These are phyloP conservation scores for Erithacus rubecula DNA, from an alignment of 2,797 vertebrate species.

Conservation along the genomic window DNA sequence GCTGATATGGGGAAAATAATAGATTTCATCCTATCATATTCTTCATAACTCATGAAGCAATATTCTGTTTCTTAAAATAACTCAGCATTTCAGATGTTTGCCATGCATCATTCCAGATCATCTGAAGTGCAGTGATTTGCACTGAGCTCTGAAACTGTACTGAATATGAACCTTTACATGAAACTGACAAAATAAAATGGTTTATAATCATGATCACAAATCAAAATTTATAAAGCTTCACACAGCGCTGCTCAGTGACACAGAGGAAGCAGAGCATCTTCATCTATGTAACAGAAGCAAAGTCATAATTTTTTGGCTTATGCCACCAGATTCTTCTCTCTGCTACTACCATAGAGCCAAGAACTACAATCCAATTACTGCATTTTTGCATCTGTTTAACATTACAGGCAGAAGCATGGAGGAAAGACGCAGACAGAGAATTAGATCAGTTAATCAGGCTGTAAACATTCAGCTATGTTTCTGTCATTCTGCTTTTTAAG, in stretches of 20 bases:
- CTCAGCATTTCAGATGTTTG: not conserved
- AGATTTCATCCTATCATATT: not conserved
- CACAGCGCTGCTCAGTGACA: not conserved
- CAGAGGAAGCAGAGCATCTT: not conserved
- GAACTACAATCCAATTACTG: not conserved
- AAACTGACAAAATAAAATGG: not conserved
- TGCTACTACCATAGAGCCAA: not conserved
- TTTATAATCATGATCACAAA: not conserved
- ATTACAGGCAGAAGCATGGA: not conserved
- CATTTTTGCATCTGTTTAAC: not conserved
- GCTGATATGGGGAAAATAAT: not conserved
- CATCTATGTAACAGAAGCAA: not conserved
- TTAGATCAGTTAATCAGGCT: not conserved
- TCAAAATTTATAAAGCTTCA: not conserved
- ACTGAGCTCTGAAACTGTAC: not conserved
- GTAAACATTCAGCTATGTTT: not conserved
- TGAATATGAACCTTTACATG: not conserved
- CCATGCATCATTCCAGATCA: not conserved
- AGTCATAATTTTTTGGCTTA: not conserved
- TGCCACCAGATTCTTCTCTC: not conserved
- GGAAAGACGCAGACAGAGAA: not conserved
- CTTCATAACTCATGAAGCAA: not conserved
- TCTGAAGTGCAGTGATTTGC: not conserved
- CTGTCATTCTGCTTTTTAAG: not conserved
- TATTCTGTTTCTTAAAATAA: slow-evolving; percentile 25